Base-by-base conservation (phyloP, 35 echinoderm and acorn worm genomes). In the Stichopus chloronotus region DNA sequence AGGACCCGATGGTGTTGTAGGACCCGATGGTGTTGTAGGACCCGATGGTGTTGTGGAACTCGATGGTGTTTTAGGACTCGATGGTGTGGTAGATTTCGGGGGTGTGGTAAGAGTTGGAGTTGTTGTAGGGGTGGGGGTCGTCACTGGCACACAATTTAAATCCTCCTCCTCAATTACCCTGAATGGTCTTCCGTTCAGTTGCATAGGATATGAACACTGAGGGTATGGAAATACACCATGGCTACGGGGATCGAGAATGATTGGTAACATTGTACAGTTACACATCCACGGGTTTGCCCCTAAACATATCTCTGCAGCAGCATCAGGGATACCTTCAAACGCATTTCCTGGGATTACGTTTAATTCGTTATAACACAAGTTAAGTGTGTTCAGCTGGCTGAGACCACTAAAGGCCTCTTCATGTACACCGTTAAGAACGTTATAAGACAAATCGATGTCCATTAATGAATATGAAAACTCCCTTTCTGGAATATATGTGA, bases 241-340 rank as follows among this genome's bases (percentile, higher is more conserved):
- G 55, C 53, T 30, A 8, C 86, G 86, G 8, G 55, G 9, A 9
- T 88, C 86, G 21, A 60, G 0, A 5, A 88, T 72, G 59, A 88
- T 65, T 5, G 55, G 17, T 25, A 19, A 14, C 86, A 88, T 63
- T 57, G 55, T 60, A 25, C 86, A 88, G 58, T 60, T 88, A 17
- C 86, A 88, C 17, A 55, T 14, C 80, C 80, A 87, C 24, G 86
- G 86, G 63, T 88, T 88, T 22, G 63, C 4, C 1, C 86, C 86
- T 19, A 88, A 59, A 63, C 86, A 88, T 25, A 88, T 88, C 11
- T 11, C 12, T 24, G 86, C 56, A 11, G 59, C 22, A 77, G 72
- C 7, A 6, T 52, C 22, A 0, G 86, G 20, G 13, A 88, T 56
- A 2, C 5, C 0, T 2, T 65, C 86, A 72, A 88, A 88, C 13